phyloP scores from a whole-genome alignment of 2,113 vertebrate species.

The Benitochromis conjunctus region DNA sequence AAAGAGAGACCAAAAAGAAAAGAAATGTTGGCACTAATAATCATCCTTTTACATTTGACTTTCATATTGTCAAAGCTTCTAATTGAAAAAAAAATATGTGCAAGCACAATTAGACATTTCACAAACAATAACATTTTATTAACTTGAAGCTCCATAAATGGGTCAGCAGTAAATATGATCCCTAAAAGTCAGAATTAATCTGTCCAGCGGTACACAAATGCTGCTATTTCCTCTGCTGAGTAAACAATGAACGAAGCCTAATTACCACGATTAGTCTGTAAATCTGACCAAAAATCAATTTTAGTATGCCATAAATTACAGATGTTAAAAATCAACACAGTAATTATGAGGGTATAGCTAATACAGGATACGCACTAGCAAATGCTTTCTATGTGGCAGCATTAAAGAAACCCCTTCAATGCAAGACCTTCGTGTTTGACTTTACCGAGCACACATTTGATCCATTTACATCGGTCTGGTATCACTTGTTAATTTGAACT shows the following conservation, averaged over 20 bases:
- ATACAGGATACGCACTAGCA: not conserved
- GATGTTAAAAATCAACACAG: not conserved
- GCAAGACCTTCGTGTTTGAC: not conserved
- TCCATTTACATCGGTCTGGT: not conserved
- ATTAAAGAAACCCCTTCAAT: not conserved
- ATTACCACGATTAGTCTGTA: not conserved
- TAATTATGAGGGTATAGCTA: not conserved
- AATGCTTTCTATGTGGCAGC: not conserved
- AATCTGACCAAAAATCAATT: not conserved
- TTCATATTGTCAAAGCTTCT: not conserved
- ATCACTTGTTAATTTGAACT: not conserved
- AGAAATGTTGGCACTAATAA: not conserved
- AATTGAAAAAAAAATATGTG: not conserved
- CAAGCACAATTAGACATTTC: not conserved
- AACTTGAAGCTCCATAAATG: not conserved
- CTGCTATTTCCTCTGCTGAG: not conserved
- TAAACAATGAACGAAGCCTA: not conserved
- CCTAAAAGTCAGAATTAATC: not conserved
- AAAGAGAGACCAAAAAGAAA: not conserved
- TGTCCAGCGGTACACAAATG: not conserved
- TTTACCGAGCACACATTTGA: not conserved
- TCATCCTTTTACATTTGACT: not conserved
- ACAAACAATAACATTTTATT: not conserved
- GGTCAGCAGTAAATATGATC: not conserved
- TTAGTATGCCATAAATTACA: not conserved